Evolutionary conservation across 2,797 vertebrate genomes (phyloP), one percentile per base, ranked within the genome.

Genomic region (Urophycis tenuis): DNA sequence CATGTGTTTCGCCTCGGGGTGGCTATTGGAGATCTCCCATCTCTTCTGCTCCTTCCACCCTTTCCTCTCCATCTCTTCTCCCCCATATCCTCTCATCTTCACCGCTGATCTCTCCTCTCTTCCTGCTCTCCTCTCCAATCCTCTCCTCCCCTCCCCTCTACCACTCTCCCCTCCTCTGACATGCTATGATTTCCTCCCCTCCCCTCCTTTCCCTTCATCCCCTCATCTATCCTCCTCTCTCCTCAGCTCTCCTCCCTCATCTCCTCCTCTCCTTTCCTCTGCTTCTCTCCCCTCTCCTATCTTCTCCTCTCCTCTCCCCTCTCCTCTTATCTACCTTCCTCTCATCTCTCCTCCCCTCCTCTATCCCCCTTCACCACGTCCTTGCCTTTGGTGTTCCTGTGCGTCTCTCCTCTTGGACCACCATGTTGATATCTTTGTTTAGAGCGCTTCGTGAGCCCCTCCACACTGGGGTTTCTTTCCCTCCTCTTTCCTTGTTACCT

Each of bases 1-100:
- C 81, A 79, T 82, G 86, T 85, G 84, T 87, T 88, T 85, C 83
- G 84, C 87, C 81, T 60, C 67, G 10, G 87, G 89, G 82, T 71
- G 78, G 84, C 85, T 82, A 90, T 92, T 90, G 84, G 79, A 22
- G 79, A 80, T 81, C 79, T 71, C 70, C 78, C 80, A 78, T 76
- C 82, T 73, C 78, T 82, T 67, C 81, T 71, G 73, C 81, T 74
- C 76, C 72, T 74, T 74, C n/a, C n/a, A n/a, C 31, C 17, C 22
- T 5, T 45, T 53, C 74, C 73, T 36, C 60, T 29, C n/a, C n/a
- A 12, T 71, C 29, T 12, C 64, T 74, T 35, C 15, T 30, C 45
- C 25, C 79, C 72, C 30, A 12, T 32, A 45, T 75, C 71, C 29
- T 41, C 53, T 71, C 31, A 15, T 53, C 29, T 64, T 49, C 45